A percentile compares a stretch with the other conserved stretches of the same genome.
These are phyloP conservation scores for Samia ricini DNA, from an alignment of 1,140 invertebrate species.

Conservation along the genomic window DNA sequence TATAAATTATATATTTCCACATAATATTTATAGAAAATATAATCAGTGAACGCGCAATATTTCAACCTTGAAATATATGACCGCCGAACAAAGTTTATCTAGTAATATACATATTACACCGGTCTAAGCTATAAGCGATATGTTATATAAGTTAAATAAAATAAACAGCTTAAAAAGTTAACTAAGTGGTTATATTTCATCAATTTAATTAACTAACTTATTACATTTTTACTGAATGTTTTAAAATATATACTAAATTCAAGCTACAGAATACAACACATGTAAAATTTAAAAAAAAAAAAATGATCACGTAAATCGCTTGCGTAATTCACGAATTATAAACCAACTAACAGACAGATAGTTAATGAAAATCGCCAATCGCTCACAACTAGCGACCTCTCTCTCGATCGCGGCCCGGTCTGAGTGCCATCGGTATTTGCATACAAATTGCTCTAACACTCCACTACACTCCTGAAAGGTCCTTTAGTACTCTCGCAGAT, in stretches of 20 bases:
- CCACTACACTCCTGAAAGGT: slow-evolving; percentile 34
- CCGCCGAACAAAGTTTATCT: slow-evolving; percentile 53
- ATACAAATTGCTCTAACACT: slow-evolving; percentile 56
- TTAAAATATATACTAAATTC: no score
- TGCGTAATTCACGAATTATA: no score
- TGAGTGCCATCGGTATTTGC: slow-evolving; percentile 53
- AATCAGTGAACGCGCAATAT: slow-evolving; percentile 34
- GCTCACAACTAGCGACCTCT: background rate
- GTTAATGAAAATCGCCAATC: background rate
- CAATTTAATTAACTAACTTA: no score
- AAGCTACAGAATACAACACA: no score
- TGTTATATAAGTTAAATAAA: background rate
- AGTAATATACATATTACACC: slow-evolving; percentile 31
- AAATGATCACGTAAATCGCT: no score
- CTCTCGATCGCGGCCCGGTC: slow-evolving; percentile 16
- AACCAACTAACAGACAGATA: no score
- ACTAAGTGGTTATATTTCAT: no score
- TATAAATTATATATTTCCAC: slow-evolving; percentile 7
- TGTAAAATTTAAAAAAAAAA: no score
- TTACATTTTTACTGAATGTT: no score
- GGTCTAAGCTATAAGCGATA: slow-evolving; percentile 20
- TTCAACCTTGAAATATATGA: slow-evolving; percentile 47
- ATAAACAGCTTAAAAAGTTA: background rate
- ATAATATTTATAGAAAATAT: slow-evolving; percentile 28
- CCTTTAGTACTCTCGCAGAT: slow-evolving; percentile 33